A percentile compares a stretch with the other conserved stretches of the same genome.
Conservation (phyloP, 2,797 vertebrate genomes). For the Denticeps clupeoides region DNA sequence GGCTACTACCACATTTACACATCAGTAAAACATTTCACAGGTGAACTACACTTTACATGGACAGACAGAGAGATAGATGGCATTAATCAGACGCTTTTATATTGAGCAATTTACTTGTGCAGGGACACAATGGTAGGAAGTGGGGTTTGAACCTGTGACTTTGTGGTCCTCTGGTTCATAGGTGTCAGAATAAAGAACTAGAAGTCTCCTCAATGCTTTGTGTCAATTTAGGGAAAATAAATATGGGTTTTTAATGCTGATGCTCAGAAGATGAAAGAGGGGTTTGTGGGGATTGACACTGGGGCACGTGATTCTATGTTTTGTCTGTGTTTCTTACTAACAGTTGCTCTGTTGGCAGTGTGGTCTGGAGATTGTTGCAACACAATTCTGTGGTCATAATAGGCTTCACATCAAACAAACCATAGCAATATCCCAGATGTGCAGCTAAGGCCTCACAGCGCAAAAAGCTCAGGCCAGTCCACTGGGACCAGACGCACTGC, state of each 20-base stretch:
- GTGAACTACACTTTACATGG: no score
- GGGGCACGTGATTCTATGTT: slow-evolving; percentile 11
- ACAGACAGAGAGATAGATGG: no score
- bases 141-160: no score
- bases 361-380: slow-evolving; percentile 45
- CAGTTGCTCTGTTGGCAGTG: slow-evolving; percentile 41
- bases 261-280: not conserved
- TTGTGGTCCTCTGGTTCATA: no score
- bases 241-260: not conserved
- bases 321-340: slow-evolving; percentile 30
- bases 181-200: no score
- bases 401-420: slow-evolving; percentile 37
- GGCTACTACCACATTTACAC: no score
- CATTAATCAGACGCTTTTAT: no score
- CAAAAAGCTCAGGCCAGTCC: not conserved
- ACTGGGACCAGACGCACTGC: no score
- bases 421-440: slow-evolving; percentile 23
- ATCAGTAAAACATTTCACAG: no score
- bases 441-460: not conserved
- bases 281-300: not conserved
- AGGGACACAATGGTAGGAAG: no score
- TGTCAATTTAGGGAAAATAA: no score
- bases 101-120: no score
- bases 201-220: not conserved
- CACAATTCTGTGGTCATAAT: slow-evolving; percentile 54